phyloP scores from a whole-genome alignment of 2,797 vertebrate genomes.

The Hoplostethus atlanticus region DNA sequence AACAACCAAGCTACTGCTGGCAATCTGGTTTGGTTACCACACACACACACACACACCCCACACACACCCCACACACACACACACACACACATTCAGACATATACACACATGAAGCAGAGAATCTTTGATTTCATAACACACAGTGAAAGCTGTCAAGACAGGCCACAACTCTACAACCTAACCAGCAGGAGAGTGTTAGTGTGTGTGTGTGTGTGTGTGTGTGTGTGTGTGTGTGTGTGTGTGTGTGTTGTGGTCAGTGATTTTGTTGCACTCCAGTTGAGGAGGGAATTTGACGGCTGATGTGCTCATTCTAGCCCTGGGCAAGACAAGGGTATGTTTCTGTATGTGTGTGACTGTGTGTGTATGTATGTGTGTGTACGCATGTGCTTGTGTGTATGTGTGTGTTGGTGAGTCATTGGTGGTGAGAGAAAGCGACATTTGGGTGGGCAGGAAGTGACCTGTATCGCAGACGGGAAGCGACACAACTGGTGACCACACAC shows the following conservation, averaged over 20 bases:
- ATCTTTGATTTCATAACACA: slow-evolving; percentile 57
- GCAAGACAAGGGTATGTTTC: slow-evolving; percentile 56
- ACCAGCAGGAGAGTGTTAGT: slow-evolving; percentile 48
- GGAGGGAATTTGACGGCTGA: slow-evolving; percentile 71
- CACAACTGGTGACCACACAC: slow-evolving; percentile 48
- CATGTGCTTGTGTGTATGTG: slow-evolving; percentile 23
- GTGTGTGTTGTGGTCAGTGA: slow-evolving; percentile 70
- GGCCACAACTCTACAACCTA: slow-evolving; percentile 48
- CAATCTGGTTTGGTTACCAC: slow-evolving; percentile 71
- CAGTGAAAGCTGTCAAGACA: slow-evolving; percentile 64
- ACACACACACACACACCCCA: slow-evolving; percentile 22
- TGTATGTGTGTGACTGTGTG: slow-evolving; percentile 13
- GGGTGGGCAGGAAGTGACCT: slow-evolving; percentile 70
- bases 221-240: slow-evolving; percentile 19
- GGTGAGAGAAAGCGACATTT: slow-evolving; percentile 70
- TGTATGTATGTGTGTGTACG: slow-evolving; percentile 20
- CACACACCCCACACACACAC: slow-evolving; percentile 1
- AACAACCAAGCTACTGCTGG: slow-evolving; percentile 67
- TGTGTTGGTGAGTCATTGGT: slow-evolving; percentile 54
- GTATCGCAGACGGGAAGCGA: slow-evolving; percentile 41
- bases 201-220: not conserved
- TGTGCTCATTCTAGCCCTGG: slow-evolving; percentile 69
- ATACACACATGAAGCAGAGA: slow-evolving; percentile 21
- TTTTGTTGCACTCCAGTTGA: slow-evolving; percentile 72
- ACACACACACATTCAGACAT: not conserved